Evolutionary conservation across 1,140 invertebrate genomes (phyloP), one percentile per base, ranked within the genome.

Genomic region (Pseudomyrmex concolor): DNA sequence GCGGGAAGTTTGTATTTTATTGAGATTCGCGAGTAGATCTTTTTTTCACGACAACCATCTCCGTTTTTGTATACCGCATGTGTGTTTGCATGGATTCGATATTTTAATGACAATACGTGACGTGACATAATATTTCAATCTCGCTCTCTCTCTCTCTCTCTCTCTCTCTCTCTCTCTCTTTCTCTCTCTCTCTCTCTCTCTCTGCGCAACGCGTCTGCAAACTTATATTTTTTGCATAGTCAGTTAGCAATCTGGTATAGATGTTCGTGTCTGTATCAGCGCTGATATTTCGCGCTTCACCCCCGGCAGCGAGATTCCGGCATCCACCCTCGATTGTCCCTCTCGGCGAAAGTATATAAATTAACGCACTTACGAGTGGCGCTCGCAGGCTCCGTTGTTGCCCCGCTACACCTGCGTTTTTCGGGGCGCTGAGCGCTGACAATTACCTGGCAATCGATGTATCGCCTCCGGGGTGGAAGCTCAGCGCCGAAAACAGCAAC

Each of bases 401-500:
- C 87, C 72, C 89, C 86, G 89, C 89, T 91, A 91, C 92, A 92
- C 91, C 92, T 92, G 92, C 92, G 78, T 88, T 80, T 34, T 34
- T 87, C 85, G 77, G 88, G 90, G 89, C 91, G 93, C 92, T 92
- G 91, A 92, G 90, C 92, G 91, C 93, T 93, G 93, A 93, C 93
- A 93, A 94, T 93, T 94, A 94, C 91, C 89, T 74, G 83, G 90
- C 92, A 93, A 94, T 93, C 93, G 93, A 94, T 93, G 93, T 87
- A 92, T 92, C 84, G 92, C 92, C 92, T 74, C 82, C 73, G 89
- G 91, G 85, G 89, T 89, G 91, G 85, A 86, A 87, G 86, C 83
- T 87, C 66, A 73, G 83, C 85, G 83, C 88, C 90, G 89, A 91
- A 84, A 89, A 89, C 90, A 84, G 86, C 89, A 90, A 89, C 87